A percentile compares a stretch with the other conserved stretches of the same genome.
Conservation (phyloP, 2,888 invertebrate genomes). For the Melanostoma mellinum region DNA sequence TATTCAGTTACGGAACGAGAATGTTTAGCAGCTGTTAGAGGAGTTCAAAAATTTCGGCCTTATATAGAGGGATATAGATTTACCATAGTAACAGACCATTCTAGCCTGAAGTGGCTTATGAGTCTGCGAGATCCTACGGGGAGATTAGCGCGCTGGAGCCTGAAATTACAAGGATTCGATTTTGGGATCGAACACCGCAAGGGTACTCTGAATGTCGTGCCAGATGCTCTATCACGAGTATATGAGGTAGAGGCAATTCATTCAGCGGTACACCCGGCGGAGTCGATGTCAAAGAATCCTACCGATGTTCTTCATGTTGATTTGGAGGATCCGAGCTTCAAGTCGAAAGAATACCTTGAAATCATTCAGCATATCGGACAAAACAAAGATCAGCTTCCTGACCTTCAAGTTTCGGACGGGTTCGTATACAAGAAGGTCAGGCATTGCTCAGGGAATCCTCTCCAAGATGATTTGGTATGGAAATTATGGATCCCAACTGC, state of each 20-base stretch:
- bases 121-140: not conserved
- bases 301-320: conserved; percentile 5
- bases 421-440: conserved; percentile 5
- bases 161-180: not conserved
- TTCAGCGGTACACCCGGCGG: not conserved
- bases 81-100: not conserved
- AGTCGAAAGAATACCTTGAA: not conserved
- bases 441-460: not conserved
- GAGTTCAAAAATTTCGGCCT: not conserved
- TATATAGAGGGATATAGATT: conserved; percentile 3
- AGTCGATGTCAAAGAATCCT: too few relatives aligned
- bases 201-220: conserved; percentile 1
- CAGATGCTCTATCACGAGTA: not conserved
- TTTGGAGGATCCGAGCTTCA: not conserved
- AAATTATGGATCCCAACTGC: conserved; percentile 21
- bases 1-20: conserved; percentile 1
- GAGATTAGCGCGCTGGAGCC: conserved; percentile 4
- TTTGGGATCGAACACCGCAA: conserved; percentile 10
- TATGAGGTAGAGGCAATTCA: not conserved
- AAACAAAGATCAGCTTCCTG: conserved; percentile 7
- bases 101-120: not conserved
- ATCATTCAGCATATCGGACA: not conserved
- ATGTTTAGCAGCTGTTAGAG: not conserved
- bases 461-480: conserved; percentile 12
- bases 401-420: not conserved